Evolutionary conservation across 2,113 vertebrate species (phyloP).

Genomic region (Glaucidium brasilianum): DNA sequence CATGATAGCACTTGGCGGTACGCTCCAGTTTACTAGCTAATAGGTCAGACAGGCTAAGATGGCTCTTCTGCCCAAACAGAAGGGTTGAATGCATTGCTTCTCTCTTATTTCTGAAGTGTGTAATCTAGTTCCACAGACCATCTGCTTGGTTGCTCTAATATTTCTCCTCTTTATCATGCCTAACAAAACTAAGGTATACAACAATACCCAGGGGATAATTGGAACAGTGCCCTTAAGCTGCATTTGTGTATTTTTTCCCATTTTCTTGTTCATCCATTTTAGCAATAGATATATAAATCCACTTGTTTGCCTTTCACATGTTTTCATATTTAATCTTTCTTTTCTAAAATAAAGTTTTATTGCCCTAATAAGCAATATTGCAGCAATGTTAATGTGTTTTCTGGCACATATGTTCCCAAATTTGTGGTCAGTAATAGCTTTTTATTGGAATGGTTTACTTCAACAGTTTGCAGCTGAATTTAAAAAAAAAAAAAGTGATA

Average conservation of each 20-base stretch:
- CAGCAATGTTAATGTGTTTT: neutral
- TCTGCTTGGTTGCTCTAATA: slow-evolving; percentile 35
- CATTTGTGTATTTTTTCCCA: neutral
- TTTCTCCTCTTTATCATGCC: slow-evolving; percentile 21
- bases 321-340: neutral
- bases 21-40: slow-evolving; percentile 34
- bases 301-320: neutral
- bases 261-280: neutral
- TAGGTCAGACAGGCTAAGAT: slow-evolving; percentile 46
- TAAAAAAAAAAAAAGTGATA: neutral
- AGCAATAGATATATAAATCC: neutral
- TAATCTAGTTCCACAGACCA: slow-evolving; percentile 57
- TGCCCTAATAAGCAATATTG: neutral
- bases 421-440: neutral
- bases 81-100: slow-evolving; percentile 34
- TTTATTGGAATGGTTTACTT: neutral
- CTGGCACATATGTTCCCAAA: neutral
- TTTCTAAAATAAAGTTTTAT: neutral
- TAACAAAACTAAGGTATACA: slow-evolving; percentile 28
- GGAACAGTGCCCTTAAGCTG: neutral
- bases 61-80: slow-evolving; percentile 60
- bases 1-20: slow-evolving; percentile 27
- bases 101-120: slow-evolving; percentile 54
- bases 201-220: neutral
- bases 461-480: neutral